Evolutionary conservation across 2,888 invertebrate genomes (phyloP), one percentile per base, ranked within the genome.

Genomic region (Cryptus armator): DNA sequence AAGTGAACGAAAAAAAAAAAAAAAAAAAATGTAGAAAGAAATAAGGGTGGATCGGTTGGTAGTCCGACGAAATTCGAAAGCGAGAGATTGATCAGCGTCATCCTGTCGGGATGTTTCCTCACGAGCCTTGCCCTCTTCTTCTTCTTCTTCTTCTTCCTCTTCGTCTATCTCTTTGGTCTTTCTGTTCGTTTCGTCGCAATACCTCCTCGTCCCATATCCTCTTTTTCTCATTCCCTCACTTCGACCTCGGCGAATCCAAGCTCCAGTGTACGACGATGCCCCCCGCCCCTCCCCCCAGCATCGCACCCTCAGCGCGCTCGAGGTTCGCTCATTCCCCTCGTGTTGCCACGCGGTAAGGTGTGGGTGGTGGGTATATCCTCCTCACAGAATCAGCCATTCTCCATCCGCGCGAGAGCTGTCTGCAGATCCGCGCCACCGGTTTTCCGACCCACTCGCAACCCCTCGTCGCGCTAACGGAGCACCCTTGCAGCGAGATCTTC

Each of bases 11-110:
- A 24, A 37, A 68, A 10, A 48, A 43, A 67, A n/a, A 53, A 14
- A 10, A 62, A 72, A 83, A 86, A 87, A 84, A 83, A 76, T 32
- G 66, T 62, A 44, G 64, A 74, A 84, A 76, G 82, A 82, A 84
- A 79, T 79, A 62, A 82, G 87, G 86, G 82, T 86, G 83, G 86
- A 87, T 88, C 87, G 86, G 84, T 81, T 56, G 79, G 79, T 72
- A 82, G 81, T 86, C 68, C 68, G 86, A 84, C 86, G 86, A 88
- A 89, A 90, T 88, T 89, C 88, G 88, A 90, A 89, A 89, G 86
- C 88, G 87, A 88, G 90, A 92, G 91, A 92, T 92, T 92, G 92
- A 91, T 92, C 91, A 90, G 90, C 91, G 91, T 91, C 91, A 91
- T 91, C 89, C 91, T 89, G 90, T 89, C 89, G 85, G 87, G 89